Evolutionary conservation across 2,113 vertebrate species (phyloP).

Genomic region (Psilopogon haemacephalus): DNA sequence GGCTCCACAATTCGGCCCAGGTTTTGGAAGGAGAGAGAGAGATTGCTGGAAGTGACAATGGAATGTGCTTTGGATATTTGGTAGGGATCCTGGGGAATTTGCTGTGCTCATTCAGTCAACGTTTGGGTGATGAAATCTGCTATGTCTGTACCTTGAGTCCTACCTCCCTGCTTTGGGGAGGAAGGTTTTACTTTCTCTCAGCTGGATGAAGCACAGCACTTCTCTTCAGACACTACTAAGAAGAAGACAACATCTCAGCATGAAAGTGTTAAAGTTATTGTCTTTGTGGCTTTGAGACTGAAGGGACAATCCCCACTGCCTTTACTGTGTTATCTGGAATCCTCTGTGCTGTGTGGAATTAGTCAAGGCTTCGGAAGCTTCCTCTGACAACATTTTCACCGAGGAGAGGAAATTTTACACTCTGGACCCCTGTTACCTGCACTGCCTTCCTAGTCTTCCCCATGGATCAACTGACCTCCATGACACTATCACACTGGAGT

Average conservation of each 20-base stretch:
- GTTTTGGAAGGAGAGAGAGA: neutral
- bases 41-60: neutral
- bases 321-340: neutral
- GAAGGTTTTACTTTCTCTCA: neutral
- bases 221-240: neutral
- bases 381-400: neutral
- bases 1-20: neutral
- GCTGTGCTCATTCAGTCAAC: neutral
- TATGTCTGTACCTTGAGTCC: neutral
- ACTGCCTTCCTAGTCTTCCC: neutral
- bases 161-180: neutral
- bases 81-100: neutral
- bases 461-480: neutral
- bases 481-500: neutral
- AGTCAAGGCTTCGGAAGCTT: conserved; percentile 7
- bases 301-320: neutral
- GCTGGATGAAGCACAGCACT: neutral
- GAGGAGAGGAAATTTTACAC: neutral
- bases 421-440: neutral
- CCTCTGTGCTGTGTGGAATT: neutral
- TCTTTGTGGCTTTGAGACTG: neutral
- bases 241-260: neutral
- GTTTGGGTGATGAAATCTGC: neutral
- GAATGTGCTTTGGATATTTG: neutral
- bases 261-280: neutral